Conservation (phyloP, 2,797 vertebrate species). For the Uromys caudimaculatus region DNA sequence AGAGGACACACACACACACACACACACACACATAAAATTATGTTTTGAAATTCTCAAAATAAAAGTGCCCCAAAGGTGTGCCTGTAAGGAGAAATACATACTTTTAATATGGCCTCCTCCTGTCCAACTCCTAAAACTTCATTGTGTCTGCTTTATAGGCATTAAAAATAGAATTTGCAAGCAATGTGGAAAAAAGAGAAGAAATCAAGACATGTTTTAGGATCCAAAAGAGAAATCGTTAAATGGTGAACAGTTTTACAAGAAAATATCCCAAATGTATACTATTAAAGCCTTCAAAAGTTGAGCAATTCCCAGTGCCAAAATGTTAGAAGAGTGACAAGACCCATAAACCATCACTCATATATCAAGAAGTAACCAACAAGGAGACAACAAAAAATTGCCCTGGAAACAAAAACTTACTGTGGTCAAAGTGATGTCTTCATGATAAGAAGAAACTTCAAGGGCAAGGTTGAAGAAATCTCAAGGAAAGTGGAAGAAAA, state of each 20-base stretch:
- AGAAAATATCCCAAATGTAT: neutral
- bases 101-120: neutral
- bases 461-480: neutral
- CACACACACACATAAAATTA: too few relatives aligned
- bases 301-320: neutral
- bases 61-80: neutral
- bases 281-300: neutral
- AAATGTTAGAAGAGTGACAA: neutral
- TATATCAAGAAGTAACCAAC: neutral
- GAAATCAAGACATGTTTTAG: neutral
- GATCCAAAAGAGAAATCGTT: neutral
- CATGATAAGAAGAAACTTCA: neutral
- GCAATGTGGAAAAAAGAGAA: neutral
- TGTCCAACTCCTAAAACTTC: neutral
- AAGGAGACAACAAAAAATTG: neutral
- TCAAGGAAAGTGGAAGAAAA: neutral
- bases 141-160: neutral
- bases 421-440: neutral
- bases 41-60: neutral
- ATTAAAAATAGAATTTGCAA: neutral
- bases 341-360: too few relatives aligned
- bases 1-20: neutral
- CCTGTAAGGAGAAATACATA: neutral
- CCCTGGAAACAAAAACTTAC: neutral
- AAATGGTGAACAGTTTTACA: neutral